Evolutionary conservation across 2,797 vertebrate species (phyloP).

Genomic region (Bradypodion ventrale): DNA sequence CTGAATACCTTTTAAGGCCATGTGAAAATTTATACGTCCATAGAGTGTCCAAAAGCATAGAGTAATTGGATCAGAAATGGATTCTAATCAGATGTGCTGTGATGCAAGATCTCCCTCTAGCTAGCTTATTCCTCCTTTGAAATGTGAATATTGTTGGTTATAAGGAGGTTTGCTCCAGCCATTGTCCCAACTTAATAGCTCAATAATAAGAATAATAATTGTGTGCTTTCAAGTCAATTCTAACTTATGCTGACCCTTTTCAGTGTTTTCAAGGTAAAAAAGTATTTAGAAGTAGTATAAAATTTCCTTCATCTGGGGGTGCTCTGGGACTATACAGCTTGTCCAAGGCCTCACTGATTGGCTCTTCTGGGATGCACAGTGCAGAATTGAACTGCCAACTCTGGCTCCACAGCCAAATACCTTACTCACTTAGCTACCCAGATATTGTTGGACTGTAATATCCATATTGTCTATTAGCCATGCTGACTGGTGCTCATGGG

Average conservation of each 20-base stretch:
- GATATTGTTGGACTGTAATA: neutral
- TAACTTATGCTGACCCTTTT: no score
- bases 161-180: neutral
- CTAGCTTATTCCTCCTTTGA: accelerated
- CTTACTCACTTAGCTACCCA: no score
- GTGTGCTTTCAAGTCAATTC: no score
- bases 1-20: slow-evolving; percentile 8
- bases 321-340: no score
- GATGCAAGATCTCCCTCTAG: no score
- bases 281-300: no score
- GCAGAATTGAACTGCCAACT: neutral
- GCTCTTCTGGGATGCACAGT: no score
- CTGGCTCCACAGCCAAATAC: no score
- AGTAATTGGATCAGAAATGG: neutral
- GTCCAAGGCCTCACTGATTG: no score
- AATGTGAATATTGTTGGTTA: neutral
- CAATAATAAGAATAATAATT: neutral
- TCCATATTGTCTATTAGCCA: neutral
- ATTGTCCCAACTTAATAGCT: no score
- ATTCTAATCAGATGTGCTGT: neutral
- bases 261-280: no score
- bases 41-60: neutral
- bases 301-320: no score
- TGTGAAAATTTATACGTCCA: neutral
- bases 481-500: neutral